Evolutionary conservation across 2,797 vertebrate genomes (phyloP), one percentile per base, ranked within the genome.

Genomic region (Eptatretus atami): DNA sequence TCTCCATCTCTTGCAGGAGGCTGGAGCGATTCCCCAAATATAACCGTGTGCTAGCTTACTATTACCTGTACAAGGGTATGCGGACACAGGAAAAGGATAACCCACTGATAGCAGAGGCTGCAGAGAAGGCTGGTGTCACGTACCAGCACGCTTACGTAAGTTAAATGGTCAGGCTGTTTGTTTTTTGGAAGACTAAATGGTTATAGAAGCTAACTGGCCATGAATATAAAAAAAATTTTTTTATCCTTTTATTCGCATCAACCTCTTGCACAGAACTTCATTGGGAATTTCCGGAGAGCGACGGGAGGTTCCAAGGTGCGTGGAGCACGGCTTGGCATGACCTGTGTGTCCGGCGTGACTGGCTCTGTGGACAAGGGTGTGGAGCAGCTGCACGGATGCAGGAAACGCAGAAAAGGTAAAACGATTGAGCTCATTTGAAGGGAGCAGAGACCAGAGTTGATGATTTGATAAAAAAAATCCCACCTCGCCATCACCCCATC

Each of bases 91-190:
- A 61, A 12, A 61, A 61, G 57, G 57, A 25, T 11, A 61, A 61
- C 57, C n/a, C 57, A 3, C 9, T 61, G n/a, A 61, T 61, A n/a
- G 57, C 57, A n/a, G 57, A 61, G 57, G 57, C 57, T n/a, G 57
- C 57, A 10, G 57, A 61, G 57, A n/a, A 25, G n/a, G 57, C 57
- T 11, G 57, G 57, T 25, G 57, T 61, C n/a, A n/a, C 57, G n/a
- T 61, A 61, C 57, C 57, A 61, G 57, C 57, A 61, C 57, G 57
- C 57, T 25, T 61, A 61, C 57, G 57, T 61, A 25, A 61, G 57
- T 61, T n/a, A 25, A n/a, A 12, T 12, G 57, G n/a, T 10, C 57
- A 9, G 57, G 11, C 55, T 44, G 31, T 44, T 8, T 44, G 31
- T 44, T 19, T 19, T 19, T 19, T 44, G 31, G 4, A 44, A 44